Percentiles rank a stretch among this genome's conserved stretches.
These are phyloP conservation scores for Bradypodion ventrale DNA, from an alignment of 2,797 vertebrate species.

Conservation along the genomic window DNA sequence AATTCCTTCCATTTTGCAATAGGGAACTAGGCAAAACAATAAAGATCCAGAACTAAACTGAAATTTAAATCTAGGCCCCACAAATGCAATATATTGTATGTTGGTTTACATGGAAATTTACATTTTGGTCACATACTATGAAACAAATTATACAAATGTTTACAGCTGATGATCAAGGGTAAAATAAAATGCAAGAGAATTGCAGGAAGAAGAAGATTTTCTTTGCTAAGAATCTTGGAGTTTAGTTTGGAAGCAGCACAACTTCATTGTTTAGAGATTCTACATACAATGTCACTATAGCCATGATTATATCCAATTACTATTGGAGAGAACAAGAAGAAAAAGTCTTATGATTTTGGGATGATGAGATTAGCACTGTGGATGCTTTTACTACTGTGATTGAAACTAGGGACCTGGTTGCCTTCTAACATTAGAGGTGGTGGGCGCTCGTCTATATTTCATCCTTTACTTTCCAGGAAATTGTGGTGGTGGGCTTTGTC, in stretches of 20 bases:
- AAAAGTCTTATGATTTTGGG: not conserved
- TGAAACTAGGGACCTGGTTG: not conserved
- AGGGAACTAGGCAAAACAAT: not conserved
- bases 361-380: not conserved
- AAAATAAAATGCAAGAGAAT: too few relatives aligned
- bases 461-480: constrained; percentile 20
- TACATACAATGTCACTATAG: too few relatives aligned
- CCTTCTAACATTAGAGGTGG: constrained; percentile 12
- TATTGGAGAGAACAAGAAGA: too few relatives aligned
- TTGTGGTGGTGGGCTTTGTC: constrained; percentile 31
- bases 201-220: too few relatives aligned
- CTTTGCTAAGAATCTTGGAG: too few relatives aligned
- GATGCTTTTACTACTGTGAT: fast-evolving
- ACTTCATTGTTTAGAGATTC: too few relatives aligned
- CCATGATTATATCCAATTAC: too few relatives aligned
- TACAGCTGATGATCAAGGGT: too few relatives aligned
- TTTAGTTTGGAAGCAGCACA: too few relatives aligned
- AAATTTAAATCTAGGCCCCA: not conserved
- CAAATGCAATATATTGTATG: not conserved
- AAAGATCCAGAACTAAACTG: not conserved
- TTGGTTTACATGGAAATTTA: not conserved
- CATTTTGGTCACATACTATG: not conserved
- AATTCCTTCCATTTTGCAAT: not conserved
- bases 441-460: not conserved
- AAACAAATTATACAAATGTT: too few relatives aligned